Evolutionary conservation across 2,888 invertebrate species (phyloP), one percentile per base, ranked within the genome.

Genomic region (Antheraea yamamai): DNA sequence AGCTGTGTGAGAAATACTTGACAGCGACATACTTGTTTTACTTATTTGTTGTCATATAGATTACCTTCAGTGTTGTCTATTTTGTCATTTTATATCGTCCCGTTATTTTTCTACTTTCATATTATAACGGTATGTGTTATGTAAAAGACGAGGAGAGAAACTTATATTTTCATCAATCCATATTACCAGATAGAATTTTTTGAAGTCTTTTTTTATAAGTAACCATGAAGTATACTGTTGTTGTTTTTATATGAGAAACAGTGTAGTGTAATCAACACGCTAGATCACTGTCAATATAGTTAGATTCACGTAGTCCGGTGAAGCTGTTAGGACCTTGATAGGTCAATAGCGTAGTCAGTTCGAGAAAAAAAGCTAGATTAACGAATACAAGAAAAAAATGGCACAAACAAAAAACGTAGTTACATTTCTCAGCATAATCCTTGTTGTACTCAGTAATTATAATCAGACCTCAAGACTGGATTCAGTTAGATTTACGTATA

Each of bases 1-100:
- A 71, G 71, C 23, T 10, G 61, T 74, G 12, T 61, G 70, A 70
- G 70, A 70, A 39, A 68, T n/a, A 70, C 35, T 70, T 70, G 64
- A 66, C 64, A 66, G 26, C 64, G 20, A 14, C 64, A 14, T 61
- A 61, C 64, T 66, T 30, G 16, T 30, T 16, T 66, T 66, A 64
- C 23, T 61, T 61, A 16, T 66, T 30, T 66, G 26, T 26, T 18
- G 30, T 12, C 26, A 66, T 4, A 55, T 61, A n/a, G 20, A 47
- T 47, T 47, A 61, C 23, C 10, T 61, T n/a, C 12, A 61, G 10
- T 61, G 23, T 61, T 23, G 23, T 61, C 23, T 61, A 61, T 14
- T 61, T 61, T 23, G 3, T 26, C 8, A 61, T 61, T 61, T 61
- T 23, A n/a, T 61, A 61, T 61, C n/a, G n/a, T n/a, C 61, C 7